Percentiles rank a stretch among this genome's conserved stretches.
Evolutionary conservation across 2,888 invertebrate genomes (phyloP).

Genomic region (Hypomecis punctinalis): DNA sequence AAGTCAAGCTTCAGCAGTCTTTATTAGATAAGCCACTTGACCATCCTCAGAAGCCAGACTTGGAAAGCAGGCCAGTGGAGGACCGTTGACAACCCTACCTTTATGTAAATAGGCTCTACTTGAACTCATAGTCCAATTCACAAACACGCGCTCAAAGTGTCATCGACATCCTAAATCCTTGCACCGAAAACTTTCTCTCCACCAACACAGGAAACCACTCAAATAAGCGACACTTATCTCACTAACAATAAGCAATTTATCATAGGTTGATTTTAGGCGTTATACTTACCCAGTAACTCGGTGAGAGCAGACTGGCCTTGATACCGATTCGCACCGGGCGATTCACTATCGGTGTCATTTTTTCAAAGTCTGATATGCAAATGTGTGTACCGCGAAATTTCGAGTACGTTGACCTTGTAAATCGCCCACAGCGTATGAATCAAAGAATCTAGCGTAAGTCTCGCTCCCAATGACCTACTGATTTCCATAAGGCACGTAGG

Average conservation of each 20-base stretch:
- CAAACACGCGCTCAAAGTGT: conserved; percentile 48
- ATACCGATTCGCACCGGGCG: conserved; percentile 76
- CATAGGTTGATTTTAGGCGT: conserved; percentile 80
- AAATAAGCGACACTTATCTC: conserved; percentile 77
- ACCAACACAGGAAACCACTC: conserved; percentile 80
- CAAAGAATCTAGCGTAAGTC: conserved; percentile 70
- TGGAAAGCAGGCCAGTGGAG: conserved; percentile 5
- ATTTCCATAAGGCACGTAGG: conserved; percentile 78
- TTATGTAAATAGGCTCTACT: conserved; percentile 24
- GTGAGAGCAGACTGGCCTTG: conserved; percentile 82
- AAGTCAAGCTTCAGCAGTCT: background rate
- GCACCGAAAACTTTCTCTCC: conserved; percentile 72
- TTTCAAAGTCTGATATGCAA: conserved; percentile 79
- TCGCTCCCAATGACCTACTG: conserved; percentile 81
- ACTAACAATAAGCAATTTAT: conserved; percentile 81
- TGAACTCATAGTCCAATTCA: conserved; percentile 32
- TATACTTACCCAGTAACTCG: conserved; percentile 82
- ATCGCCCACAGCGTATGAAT: conserved; percentile 77
- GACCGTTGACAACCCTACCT: conserved; percentile 18
- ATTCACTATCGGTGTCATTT: conserved; percentile 77
- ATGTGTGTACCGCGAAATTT: conserved; percentile 79
- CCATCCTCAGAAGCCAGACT: conserved; percentile 4
- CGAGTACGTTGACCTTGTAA: conserved; percentile 81
- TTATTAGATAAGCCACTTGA: background rate
- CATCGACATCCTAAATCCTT: conserved; percentile 69